Conservation (phyloP, 1,140 invertebrate species). For the Pentalonia nigronervosa region DNA sequence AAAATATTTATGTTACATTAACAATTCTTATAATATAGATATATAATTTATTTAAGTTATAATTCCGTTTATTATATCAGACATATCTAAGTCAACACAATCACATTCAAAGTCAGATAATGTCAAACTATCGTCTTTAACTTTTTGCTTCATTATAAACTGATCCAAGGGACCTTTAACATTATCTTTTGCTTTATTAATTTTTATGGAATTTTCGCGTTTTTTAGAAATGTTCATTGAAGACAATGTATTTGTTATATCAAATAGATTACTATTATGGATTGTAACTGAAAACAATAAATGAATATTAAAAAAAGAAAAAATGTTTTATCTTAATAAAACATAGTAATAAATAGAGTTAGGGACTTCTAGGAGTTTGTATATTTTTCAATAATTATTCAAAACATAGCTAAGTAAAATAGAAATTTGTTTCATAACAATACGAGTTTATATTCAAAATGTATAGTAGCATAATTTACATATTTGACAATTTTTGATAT, state of each 20-base stretch:
- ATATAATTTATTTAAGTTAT: conserved; percentile 27
- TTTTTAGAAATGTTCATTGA: conserved; percentile 39
- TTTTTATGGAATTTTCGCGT: background rate
- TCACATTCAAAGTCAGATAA: conserved; percentile 60
- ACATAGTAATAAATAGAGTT: too few species aligned
- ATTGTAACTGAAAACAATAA: background rate
- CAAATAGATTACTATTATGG: background rate
- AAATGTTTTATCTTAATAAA: too few species aligned
- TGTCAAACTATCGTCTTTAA: conserved; percentile 57
- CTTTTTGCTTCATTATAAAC: conserved; percentile 5
- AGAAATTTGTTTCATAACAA: too few species aligned
- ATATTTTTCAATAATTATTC: too few species aligned
- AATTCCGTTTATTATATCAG: conserved; percentile 59
- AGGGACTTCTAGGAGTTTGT: too few species aligned
- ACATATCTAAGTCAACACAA: conserved; percentile 57
- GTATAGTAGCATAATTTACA: too few species aligned
- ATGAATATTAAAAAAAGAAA: background rate
- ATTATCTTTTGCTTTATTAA: background rate
- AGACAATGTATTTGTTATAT: conserved; percentile 4
- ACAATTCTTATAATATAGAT: background rate
- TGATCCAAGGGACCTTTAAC: background rate
- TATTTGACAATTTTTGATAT: too few species aligned
- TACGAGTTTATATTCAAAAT: too few species aligned
- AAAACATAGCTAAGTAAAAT: too few species aligned
- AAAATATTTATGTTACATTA: background rate